These are phyloP conservation scores for Dyspetes luteomarginatus DNA, from an alignment of 2,888 invertebrate species.

Conservation along the genomic window DNA sequence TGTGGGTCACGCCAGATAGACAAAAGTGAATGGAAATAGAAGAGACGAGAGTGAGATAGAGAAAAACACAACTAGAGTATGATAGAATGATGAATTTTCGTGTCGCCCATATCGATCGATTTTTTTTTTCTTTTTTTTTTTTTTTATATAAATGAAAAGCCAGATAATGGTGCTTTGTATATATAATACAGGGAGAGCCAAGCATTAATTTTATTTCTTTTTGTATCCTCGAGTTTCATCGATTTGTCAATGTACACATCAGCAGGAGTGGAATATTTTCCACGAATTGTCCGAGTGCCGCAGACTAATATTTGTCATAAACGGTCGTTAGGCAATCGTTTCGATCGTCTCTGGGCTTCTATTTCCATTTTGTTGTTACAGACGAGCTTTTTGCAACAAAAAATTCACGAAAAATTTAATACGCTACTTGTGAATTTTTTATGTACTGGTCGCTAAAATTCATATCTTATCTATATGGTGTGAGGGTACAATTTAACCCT, in stretches of 20 bases:
- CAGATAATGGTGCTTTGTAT: not conserved
- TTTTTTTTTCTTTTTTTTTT: conserved; percentile 21
- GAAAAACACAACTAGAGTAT: not conserved
- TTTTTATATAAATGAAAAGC: not conserved
- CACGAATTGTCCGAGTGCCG: not conserved
- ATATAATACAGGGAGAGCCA: conserved; percentile 3
- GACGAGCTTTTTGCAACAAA: too few species aligned
- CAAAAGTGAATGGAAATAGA: not conserved
- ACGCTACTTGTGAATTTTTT: too few species aligned
- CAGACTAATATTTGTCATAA: not conserved
- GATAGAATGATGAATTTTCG: conserved; percentile 32
- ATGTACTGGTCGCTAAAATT: too few species aligned
- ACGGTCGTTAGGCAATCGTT: not conserved
- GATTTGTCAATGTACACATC: not conserved
- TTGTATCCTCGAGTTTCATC: conserved; percentile 7
- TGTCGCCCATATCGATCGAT: not conserved
- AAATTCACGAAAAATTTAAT: too few species aligned
- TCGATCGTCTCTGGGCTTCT: too few species aligned
- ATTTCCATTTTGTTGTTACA: not conserved
- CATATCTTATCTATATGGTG: too few species aligned
- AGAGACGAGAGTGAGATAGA: not conserved
- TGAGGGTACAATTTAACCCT: too few species aligned
- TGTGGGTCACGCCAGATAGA: conserved; percentile 52
- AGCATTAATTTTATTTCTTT: conserved; percentile 21
- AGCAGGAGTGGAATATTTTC: conserved; percentile 16